A percentile compares a stretch with the other conserved stretches of the same genome.
Evolutionary conservation across 1,140 invertebrate genomes (phyloP).

Genomic region (Penaeus chinensis): DNA sequence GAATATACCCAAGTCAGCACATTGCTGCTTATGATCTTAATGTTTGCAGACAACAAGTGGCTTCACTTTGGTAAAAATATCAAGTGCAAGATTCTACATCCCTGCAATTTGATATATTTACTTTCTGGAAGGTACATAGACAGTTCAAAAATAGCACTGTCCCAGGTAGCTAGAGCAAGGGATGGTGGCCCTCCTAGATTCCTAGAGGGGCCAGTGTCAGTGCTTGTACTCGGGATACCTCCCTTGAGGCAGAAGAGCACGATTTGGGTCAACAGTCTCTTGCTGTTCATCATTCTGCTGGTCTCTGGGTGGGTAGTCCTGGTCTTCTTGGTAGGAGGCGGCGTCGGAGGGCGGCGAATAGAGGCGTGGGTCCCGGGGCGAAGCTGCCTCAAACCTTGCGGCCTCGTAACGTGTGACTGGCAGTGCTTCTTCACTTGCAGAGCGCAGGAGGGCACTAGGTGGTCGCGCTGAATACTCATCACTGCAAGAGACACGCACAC

Average conservation of each 20-base stretch:
- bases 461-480: slow-evolving; percentile 60
- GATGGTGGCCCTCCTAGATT: slow-evolving; percentile 19
- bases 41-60: slow-evolving; percentile 2
- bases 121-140: slow-evolving; percentile 22
- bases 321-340: slow-evolving; percentile 53
- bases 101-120: slow-evolving; percentile 11
- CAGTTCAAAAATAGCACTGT: too few species aligned
- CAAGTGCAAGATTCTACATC: slow-evolving; percentile 19
- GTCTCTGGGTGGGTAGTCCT: slow-evolving; percentile 63
- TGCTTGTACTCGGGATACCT: slow-evolving; percentile 62
- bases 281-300: slow-evolving; percentile 39
- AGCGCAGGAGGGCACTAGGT: slow-evolving; percentile 73
- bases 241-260: slow-evolving; percentile 37
- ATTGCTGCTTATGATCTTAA: slow-evolving; percentile 6
- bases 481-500: slow-evolving; percentile 63
- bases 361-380: slow-evolving; percentile 49
- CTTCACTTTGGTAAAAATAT: slow-evolving; percentile 1
- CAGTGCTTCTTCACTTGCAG: slow-evolving; percentile 87
- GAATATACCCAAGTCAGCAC: neutral
- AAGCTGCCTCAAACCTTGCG: slow-evolving; percentile 54
- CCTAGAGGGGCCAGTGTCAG: slow-evolving; percentile 58
- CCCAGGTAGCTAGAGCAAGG: too few species aligned
- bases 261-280: slow-evolving; percentile 41
- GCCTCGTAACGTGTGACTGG: slow-evolving; percentile 70
- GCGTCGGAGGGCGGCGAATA: slow-evolving; percentile 55